Percentiles rank a stretch among this genome's conserved stretches.
Conservation (phyloP, 2,797 vertebrate genomes). For the Pseudochromis fuscus region DNA sequence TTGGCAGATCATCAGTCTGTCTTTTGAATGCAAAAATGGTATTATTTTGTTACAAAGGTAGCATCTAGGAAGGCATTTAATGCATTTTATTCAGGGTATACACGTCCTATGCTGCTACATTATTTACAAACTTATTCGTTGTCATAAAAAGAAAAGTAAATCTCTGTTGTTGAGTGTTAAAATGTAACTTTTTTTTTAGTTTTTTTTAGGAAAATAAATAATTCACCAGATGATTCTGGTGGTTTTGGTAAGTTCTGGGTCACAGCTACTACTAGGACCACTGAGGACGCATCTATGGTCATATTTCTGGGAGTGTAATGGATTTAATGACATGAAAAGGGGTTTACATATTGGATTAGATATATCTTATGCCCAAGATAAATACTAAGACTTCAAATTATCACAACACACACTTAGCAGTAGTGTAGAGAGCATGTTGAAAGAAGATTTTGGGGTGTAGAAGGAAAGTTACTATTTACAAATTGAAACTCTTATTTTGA, state of each 20-base stretch:
- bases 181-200: not conserved
- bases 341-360: not conserved
- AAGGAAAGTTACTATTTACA: not conserved
- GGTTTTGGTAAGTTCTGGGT: not conserved
- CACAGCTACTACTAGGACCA: not conserved
- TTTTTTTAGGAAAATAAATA: not conserved
- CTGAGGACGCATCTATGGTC: not conserved
- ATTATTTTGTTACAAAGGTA: slow-evolving; percentile 24
- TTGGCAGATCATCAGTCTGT: slow-evolving; percentile 54
- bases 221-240: not conserved
- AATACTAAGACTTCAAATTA: no score
- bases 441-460: not conserved
- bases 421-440: not conserved
- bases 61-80: slow-evolving; percentile 10
- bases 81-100: not conserved
- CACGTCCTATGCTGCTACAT: not conserved
- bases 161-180: not conserved
- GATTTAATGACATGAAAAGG: not conserved
- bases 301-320: not conserved
- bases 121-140: not conserved
- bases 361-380: no score
- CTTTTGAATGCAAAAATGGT: slow-evolving; percentile 21
- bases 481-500: not conserved
- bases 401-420: not conserved
- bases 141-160: slow-evolving; percentile 3